Evolutionary conservation across 2,888 invertebrate genomes (phyloP), one percentile per base, ranked within the genome.

Genomic region (Drosophila heteroneura): DNA sequence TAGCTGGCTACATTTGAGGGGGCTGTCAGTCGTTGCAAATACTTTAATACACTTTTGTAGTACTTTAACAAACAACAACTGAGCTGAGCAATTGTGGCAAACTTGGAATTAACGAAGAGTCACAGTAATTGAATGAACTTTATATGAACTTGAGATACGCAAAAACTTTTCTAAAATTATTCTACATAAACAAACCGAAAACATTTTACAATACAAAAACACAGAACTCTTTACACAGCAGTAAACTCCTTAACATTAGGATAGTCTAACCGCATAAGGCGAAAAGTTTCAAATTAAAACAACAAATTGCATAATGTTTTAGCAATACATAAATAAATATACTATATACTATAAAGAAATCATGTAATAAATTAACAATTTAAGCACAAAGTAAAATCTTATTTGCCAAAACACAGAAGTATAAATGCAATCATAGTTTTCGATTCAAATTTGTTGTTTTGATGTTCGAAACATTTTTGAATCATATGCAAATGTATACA

Each of bases 31-130:
- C 44, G 47, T 72, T 72, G 65, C 68, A 69, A 69, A 77, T 77
- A 77, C 79, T 81, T 77, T 70, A 78, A 74, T 70, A 85, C 80
- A 73, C 41, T 89, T 89, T 89, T 85, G 76, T 85, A 86, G 81
- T 83, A 83, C 81, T 83, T 85, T 85, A 80, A 63, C 33, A 68
- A 82, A 76, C 63, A 75, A 62, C 65, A 77, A 79, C 28, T 75
- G 82, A 84, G 70, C 74, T 74, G 82, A 84, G 70, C 78, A 87
- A 82, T 79, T 83, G 81, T 79, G 57, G 35, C 58, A 57, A 41
- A 74, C 82, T 72, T 76, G 79, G 62, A 61, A 52, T 39, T 28
- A 33, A 70, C 26, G 37, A 58, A 66, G 64, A 22, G 51, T 61
- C 35, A 22, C 22, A 32, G 54, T 64, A 47, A 72, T 61, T 54